These are phyloP conservation scores for Zoanthus solanderi DNA, from an alignment of 92 coral and sea anemone genomes.

Conservation along the genomic window DNA sequence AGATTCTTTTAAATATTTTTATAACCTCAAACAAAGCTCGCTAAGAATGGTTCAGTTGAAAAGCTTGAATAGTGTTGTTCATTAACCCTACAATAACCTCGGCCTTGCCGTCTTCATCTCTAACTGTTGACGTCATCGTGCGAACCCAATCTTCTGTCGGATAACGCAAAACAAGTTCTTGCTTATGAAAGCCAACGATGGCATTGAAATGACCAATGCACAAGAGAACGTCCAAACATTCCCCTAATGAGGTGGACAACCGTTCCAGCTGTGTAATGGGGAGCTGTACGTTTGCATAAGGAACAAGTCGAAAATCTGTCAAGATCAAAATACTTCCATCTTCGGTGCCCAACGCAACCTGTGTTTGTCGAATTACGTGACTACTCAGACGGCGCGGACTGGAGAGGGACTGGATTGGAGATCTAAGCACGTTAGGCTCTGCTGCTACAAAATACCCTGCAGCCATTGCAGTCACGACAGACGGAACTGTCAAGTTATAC, in stretches of 20 bases:
- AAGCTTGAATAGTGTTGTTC: slow-evolving; percentile 68
- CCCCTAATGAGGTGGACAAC: slow-evolving; percentile 41
- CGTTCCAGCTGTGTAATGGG: slow-evolving; percentile 72
- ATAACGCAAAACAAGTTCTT: slow-evolving; percentile 62
- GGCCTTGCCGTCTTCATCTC: slow-evolving; percentile 38
- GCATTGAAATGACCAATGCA: slow-evolving; percentile 86
- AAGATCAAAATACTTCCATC: slow-evolving; percentile 76
- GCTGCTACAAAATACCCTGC: slow-evolving; percentile 76
- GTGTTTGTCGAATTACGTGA: slow-evolving; percentile 64
- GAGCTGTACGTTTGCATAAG: slow-evolving; percentile 73
- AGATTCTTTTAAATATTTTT: too few species aligned
- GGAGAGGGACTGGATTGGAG: slow-evolving; percentile 74
- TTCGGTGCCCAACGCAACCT: slow-evolving; percentile 82
- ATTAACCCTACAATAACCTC: slow-evolving; percentile 65
- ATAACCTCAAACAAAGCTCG: too few species aligned
- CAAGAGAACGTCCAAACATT: slow-evolving; percentile 62
- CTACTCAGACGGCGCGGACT: slow-evolving; percentile 68
- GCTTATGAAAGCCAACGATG: slow-evolving; percentile 69
- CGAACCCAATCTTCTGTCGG: slow-evolving; percentile 80
- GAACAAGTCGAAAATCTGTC: slow-evolving; percentile 69
- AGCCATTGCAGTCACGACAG: slow-evolving; percentile 85
- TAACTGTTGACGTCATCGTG: slow-evolving; percentile 57
- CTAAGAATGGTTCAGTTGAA: neutral
- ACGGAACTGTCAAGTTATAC: slow-evolving; percentile 69
- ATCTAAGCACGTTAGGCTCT: slow-evolving; percentile 66